A percentile compares a stretch with the other conserved stretches of the same genome.
Conservation (phyloP, 2,113 vertebrate genomes). For the Anarhynchus alexandrinus region DNA sequence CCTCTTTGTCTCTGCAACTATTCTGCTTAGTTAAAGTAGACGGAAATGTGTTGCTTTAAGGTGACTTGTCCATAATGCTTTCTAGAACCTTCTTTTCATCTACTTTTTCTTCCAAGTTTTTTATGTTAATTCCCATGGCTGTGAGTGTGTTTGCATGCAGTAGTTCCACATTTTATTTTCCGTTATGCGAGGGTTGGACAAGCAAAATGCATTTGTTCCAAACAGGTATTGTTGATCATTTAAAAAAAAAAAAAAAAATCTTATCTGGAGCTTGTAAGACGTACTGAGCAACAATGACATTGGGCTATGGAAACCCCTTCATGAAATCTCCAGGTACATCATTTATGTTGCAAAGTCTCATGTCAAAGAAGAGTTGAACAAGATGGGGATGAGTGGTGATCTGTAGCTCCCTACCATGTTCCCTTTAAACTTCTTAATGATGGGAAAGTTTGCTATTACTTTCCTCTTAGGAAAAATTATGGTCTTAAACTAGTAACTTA, state of each 20-base stretch:
- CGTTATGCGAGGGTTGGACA: background rate
- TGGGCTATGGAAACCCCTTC: background rate
- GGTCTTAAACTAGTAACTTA: conserved; percentile 36
- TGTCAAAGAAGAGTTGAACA: background rate
- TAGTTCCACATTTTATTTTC: background rate
- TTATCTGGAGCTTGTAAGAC: background rate
- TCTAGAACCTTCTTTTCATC: background rate
- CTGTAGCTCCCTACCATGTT: background rate
- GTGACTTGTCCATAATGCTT: background rate
- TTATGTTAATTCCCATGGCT: background rate
- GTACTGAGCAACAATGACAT: accelerated
- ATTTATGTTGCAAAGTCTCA: background rate
- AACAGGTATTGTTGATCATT: background rate
- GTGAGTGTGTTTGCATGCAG: accelerated
- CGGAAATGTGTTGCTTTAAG: background rate
- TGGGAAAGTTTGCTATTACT: conserved; percentile 26
- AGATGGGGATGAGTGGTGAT: background rate
- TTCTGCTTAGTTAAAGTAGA: background rate
- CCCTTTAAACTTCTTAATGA: background rate
- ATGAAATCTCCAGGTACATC: background rate
- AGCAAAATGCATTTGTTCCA: background rate
- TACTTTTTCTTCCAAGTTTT: background rate
- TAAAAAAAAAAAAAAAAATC: background rate
- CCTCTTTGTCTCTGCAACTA: background rate
- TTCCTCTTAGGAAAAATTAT: conserved; percentile 30